These are phyloP conservation scores for Corbicula japonica DNA, from an alignment of 2,888 invertebrate species.

Conservation along the genomic window DNA sequence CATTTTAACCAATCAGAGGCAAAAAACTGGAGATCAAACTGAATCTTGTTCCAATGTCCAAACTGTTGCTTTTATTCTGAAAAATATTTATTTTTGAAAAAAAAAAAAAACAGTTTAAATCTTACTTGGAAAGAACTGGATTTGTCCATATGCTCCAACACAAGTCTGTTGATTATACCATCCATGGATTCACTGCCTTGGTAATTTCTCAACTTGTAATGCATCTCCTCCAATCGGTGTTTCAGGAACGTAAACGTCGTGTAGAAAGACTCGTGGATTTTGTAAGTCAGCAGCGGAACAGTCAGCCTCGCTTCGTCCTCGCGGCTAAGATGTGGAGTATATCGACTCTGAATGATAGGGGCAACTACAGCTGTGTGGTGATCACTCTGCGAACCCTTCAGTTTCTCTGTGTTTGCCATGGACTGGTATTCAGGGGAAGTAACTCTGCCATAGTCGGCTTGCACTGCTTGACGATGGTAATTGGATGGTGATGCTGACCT, in stretches of 20 bases:
- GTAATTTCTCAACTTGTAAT: constrained; percentile 72
- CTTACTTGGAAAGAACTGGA: constrained; percentile 59
- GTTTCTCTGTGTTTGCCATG: constrained; percentile 24
- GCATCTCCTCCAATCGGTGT: constrained; percentile 75
- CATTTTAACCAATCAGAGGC: no score
- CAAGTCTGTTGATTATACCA: constrained; percentile 74
- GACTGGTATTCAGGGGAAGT: constrained; percentile 47
- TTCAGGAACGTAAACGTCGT: constrained; percentile 80
- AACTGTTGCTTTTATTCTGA: no score
- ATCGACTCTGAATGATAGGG: constrained; percentile 66
- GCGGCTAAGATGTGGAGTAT: constrained; percentile 55
- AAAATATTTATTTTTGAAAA: no score
- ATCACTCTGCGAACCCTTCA: constrained; percentile 47
- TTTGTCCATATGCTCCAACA: constrained; percentile 63
- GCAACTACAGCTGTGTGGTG: constrained; percentile 71
- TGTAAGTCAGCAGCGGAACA: constrained; percentile 77
- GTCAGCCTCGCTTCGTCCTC: constrained; percentile 80
- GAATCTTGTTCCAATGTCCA: no score
- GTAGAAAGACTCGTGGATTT: constrained; percentile 80
- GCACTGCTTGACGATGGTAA: constrained; percentile 32
- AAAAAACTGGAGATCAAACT: no score
- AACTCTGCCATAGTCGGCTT: constrained; percentile 49
- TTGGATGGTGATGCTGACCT: constrained; percentile 37
- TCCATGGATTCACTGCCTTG: constrained; percentile 76
- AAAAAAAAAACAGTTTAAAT: neutral